Base-by-base conservation (phyloP, 1,140 invertebrate species). In the Drosophila lacteicornis region DNA sequence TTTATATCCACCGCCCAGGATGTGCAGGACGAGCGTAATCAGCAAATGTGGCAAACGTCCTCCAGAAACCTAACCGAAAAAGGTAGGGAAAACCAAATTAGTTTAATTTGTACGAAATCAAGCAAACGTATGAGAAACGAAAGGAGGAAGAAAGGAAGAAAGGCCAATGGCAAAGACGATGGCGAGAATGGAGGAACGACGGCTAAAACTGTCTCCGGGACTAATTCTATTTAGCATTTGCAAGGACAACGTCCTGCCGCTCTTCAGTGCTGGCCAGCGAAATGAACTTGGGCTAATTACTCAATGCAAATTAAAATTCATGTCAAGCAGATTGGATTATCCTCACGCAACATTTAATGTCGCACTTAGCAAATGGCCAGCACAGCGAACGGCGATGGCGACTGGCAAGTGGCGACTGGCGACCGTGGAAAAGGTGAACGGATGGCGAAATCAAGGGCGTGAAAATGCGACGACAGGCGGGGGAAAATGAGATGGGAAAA, bases 261-360 rank as follows among this genome's bases (percentile, higher is more conserved):
- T 19, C 38, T 55, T 56, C 76, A 22, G 57, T 30, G 27, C 58
- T 73, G 80, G 81, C 71, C 80, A 80, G 61, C 77, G 62, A 87
- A 90, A 90, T 90, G 84, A 90, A 90, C 84, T 90, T 74, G 67
- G 82, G 82, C 85, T 88, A 88, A 88, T 88, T 88, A 88, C 85
- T 88, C 85, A 88, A 88, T 88, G 85, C 85, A 88, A 88, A 88
- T 88, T 88, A 88, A 88, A 88, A 88, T 88, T 88, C 85, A 88
- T 88, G 85, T 88, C 85, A 88, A 88, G 85, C 85, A 90, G 85
- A 88, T 88, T 88, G 85, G 85, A 88, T 88, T 88, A 88, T 88
- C 85, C 85, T 88, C 85, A 88, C 85, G 85, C 85, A 88, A 88
- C 85, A 88, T 88, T 88, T 90, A 88, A 87, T 87, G 84, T 90